Evolutionary conservation across 2,113 vertebrate genomes (phyloP), one percentile per base, ranked within the genome.

Genomic region (Hypanus sabinus): DNA sequence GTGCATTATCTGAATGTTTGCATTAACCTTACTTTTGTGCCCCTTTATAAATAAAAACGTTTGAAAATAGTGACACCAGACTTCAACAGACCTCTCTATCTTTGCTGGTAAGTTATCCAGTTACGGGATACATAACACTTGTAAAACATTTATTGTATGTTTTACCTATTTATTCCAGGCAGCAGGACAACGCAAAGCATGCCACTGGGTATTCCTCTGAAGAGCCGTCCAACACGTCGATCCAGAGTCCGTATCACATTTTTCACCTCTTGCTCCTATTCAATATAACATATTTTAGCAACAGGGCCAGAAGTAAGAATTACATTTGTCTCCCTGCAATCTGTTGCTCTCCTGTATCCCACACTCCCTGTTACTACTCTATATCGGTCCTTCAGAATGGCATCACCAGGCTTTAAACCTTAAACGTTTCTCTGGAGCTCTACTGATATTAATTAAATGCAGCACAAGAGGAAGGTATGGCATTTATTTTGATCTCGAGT

Each of bases 131-230:
- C n/a, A n/a, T n/a, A n/a, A n/a, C n/a, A n/a, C n/a, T n/a, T 46
- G 68, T 70, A 18, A 70, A 70, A 70, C 8, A 1, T 46, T 18
- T 20, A 12, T 81, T n/a, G 30, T 88, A n/a, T 1, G 75, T 9
- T 88, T 62, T 96, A 98, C 98, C 97, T 97, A 76, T 94, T 95
- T 60, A 85, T 71, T 94, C 97, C 98, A 62, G 96, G 97, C 30
- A 99, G 96, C 38, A 99, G 94, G 16, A 98, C 94, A 3, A 98
- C 10, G 0, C 98, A 98, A 94, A 99, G 95, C 2, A 97, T 97
- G 73, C 96, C 95, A 3, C 94, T 95, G 57, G 96, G 96, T 93
- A 99, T 96, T 11, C 95, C 95, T 68, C 94, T 95, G 92, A 98
- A 98, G 70, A 99, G 96, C 94, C 97, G 98, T 93, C 94, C 95